Conservation (phyloP, 1,140 invertebrate species). For the Triops cancriformis region DNA sequence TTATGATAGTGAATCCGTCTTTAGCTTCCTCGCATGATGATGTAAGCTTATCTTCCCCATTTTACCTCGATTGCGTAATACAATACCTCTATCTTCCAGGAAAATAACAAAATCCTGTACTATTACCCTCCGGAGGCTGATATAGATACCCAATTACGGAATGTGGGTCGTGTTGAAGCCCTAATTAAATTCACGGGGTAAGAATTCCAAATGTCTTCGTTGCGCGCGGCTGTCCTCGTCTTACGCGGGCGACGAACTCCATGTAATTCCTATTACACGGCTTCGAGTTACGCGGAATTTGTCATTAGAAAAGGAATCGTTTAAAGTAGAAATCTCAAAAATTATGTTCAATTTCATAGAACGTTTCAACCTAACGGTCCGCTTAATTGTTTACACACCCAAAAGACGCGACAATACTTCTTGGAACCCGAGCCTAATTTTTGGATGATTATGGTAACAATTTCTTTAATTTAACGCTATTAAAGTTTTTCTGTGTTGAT, state of each 20-base stretch:
- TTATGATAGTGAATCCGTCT: not conserved
- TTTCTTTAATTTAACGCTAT: conserved; percentile 24
- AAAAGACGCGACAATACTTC: conserved; percentile 78
- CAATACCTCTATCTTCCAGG: conserved; percentile 49
- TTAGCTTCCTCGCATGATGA: not conserved
- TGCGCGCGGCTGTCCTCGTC: conserved; percentile 17
- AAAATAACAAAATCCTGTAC: conserved; percentile 79
- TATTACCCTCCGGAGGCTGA: conserved; percentile 70
- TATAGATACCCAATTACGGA: conserved; percentile 73
- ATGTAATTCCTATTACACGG: conserved; percentile 9
- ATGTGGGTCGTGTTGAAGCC: conserved; percentile 83
- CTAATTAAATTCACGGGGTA: conserved; percentile 87
- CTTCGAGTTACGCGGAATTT: conserved; percentile 26
- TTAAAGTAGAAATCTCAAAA: not conserved
- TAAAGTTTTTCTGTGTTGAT: too few relatives aligned
- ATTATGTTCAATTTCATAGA: conserved; percentile 45
- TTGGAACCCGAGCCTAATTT: conserved; percentile 74
- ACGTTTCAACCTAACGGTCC: conserved; percentile 69
- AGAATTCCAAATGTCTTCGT: conserved; percentile 35
- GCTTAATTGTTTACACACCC: conserved; percentile 77
- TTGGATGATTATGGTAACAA: conserved; percentile 82
- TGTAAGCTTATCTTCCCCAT: not conserved
- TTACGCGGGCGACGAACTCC: conserved; percentile 18
- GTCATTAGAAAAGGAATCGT: conserved; percentile 35
- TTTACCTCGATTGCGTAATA: not conserved